Base-by-base conservation (phyloP, 2,797 vertebrate species). In the Smutsia gigantea region DNA sequence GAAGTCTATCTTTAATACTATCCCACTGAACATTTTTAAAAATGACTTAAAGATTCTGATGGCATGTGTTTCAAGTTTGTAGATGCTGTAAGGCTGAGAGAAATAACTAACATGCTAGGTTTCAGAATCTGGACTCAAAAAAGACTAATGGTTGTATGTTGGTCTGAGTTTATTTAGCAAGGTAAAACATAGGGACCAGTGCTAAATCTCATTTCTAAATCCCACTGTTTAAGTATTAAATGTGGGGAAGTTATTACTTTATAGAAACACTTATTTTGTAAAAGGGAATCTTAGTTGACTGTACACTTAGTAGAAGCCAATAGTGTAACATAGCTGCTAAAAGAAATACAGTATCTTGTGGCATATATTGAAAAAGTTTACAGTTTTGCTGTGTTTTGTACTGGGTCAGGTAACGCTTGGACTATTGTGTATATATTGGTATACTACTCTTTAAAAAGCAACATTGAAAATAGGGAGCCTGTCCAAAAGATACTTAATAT, bases 121-220 rank as follows among this genome's bases (percentile, higher is more conserved):
- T 95, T 71, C 37, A 69, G 53, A 82, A 79, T 75, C 55, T 77
- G 8, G n/a, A 61, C 64, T 88, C 19, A 85, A 46, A 34, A 87
- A 87, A 6, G 78, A n/a, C 15, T 81, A 42, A 21, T 29, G 29
- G 9, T 90, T 75, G n/a, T 79, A 69, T 95, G 4, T 81, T 96
- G 7, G 2, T n/a, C n/a, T 96, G 66, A 82, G 2, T 17, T 93
- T 94, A 84, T 17, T 93, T 94, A 84, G 77, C 39, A 93, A 82
- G 29, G 37, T 74, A 75, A 96, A 89, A 90, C 6, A 29, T 93
- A 87, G 49, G 64, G 17, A 84, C 15, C 37, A 84, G 46, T 23
- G 39, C 49, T 87, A 81, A 94, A 84, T 90, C 31, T 95, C 66
- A 66, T n/a, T 75, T 18, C 2, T 61, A 95, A 92, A 95, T 83